A percentile compares a stretch with the other conserved stretches of the same genome.
Evolutionary conservation across 2,113 vertebrate genomes (phyloP).

Genomic region (Miniopterus natalensis): DNA sequence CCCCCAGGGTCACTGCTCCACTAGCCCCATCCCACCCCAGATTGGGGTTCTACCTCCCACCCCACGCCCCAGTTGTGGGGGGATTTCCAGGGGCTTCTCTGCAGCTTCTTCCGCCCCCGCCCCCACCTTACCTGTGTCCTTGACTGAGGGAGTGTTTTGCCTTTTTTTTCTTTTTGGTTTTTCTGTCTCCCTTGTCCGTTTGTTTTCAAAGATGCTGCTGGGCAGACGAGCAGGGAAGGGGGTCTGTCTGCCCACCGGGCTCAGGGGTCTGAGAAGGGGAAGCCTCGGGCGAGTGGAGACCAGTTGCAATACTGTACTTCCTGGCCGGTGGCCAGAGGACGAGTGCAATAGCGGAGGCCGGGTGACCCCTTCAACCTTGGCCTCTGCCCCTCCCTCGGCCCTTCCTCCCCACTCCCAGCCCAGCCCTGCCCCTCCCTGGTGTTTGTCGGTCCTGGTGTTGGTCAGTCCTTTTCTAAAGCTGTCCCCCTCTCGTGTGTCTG

Average conservation of each 20-base stretch:
- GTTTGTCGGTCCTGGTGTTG: neutral
- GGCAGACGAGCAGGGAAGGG: slow-evolving; percentile 50
- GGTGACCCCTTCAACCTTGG: slow-evolving; percentile 79
- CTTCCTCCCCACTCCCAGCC: neutral
- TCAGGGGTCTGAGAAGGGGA: slow-evolving; percentile 74
- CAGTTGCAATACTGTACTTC: slow-evolving; percentile 80
- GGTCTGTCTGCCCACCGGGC: slow-evolving; percentile 73
- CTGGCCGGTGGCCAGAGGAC: slow-evolving; percentile 75
- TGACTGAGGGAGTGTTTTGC: slow-evolving; percentile 40
- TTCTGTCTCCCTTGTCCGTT: slow-evolving; percentile 57
- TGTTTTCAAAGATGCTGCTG: slow-evolving; percentile 79
- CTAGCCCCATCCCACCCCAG: slow-evolving; percentile 62
- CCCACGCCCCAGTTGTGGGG: slow-evolving; percentile 58
- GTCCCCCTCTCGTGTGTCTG: slow-evolving; percentile 78
- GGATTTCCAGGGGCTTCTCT: slow-evolving; percentile 62
- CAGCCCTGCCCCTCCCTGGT: neutral
- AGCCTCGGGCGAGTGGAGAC: slow-evolving; percentile 64
- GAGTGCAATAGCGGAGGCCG: slow-evolving; percentile 79
- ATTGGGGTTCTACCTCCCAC: slow-evolving; percentile 80
- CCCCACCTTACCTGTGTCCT: slow-evolving; percentile 1
- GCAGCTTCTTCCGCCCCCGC: neutral
- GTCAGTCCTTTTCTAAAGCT: slow-evolving; percentile 73
- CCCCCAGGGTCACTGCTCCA: slow-evolving; percentile 30
- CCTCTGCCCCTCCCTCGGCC: slow-evolving; percentile 74
- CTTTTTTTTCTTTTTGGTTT: neutral